Base-by-base conservation (phyloP, 2,888 invertebrate species). In the Gryllus longicercus region DNA sequence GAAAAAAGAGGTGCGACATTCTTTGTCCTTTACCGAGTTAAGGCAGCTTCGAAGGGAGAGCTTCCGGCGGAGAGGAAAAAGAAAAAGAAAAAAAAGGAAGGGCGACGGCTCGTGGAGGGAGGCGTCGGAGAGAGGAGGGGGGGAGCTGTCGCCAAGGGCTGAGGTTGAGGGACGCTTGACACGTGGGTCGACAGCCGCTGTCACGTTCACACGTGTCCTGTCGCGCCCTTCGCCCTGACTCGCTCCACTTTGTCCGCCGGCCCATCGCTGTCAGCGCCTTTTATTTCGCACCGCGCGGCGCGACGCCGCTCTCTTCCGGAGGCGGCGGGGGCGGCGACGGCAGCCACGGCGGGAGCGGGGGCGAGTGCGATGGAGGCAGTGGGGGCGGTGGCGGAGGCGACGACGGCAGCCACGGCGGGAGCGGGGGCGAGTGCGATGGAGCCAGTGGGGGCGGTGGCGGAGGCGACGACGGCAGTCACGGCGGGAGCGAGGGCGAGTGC, bases 121-220 rank as follows among this genome's bases (percentile, higher is more conserved):
- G n/a, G 14, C 14, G n/a, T n/a, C 14, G 63, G 16, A 8, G 63
- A 4, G n/a, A 14, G 63, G 63, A 10, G 18, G 4, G 16, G 63
- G 16, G 12, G 63, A 63, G 63, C n/a, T 63, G 63, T 63, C 63
- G 63, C 38, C 38, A 38, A 38, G 38, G 38, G 38, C 38, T 38
- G 63, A 63, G 63, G n/a, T 63, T 63, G 63, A 63, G n/a, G 63
- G 63, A 63, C 63, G 63, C 16, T 63, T 63, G 63, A 63, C 63
- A 63, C 63, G 63, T 63, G 63, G 63, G 14, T 14, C 14, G 16
- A n/a, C 63, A 63, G 63, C 63, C 63, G 38, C 38, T 63, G 63
- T 63, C 63, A n/a, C 14, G 63, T 18, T 63, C 63, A 63, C 63
- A 63, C 63, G 63, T 63, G 63, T 63, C 63, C 63, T n/a, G 63